These are phyloP conservation scores for Dipodomys spectabilis DNA, from an alignment of 2,113 vertebrate species.

Conservation along the genomic window DNA sequence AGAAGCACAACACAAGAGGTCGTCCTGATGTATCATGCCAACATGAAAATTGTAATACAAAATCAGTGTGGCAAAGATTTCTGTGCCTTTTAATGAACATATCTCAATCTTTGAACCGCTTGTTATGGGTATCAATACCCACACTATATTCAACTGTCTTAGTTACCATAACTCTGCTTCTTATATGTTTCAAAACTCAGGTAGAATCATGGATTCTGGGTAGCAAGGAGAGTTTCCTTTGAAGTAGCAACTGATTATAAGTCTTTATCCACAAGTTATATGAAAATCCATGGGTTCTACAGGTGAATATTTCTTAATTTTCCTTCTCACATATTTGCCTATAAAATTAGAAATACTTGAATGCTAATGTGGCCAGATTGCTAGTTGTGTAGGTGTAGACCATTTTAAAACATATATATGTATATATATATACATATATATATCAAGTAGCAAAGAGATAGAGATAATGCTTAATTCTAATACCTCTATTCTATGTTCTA, in stretches of 20 bases:
- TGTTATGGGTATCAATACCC: not conserved
- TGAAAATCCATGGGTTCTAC: not conserved
- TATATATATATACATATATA: not conserved
- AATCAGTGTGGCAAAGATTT: not conserved
- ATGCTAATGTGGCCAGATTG: slow-evolving; percentile 34
- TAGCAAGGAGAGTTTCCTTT: not conserved
- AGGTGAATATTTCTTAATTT: not conserved
- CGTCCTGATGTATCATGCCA: not conserved
- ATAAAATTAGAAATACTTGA: slow-evolving; percentile 4
- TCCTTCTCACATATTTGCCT: not conserved
- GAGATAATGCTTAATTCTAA: slow-evolving; percentile 52
- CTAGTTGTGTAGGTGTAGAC: slow-evolving; percentile 1
- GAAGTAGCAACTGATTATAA: not conserved
- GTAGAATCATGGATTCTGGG: not conserved
- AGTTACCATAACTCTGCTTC: too few relatives aligned
- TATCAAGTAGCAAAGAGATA: slow-evolving; percentile 2
- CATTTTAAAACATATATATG: not conserved
- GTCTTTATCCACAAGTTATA: not conserved
- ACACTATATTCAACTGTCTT: not conserved
- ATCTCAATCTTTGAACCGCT: not conserved
- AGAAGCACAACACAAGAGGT: not conserved
- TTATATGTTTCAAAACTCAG: not conserved
- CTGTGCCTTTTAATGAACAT: not conserved
- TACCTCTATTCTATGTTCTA: not conserved
- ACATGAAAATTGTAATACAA: not conserved